Evolutionary conservation across 2,888 invertebrate species (phyloP).

Genomic region (Caenorhabditis drosophilae): DNA sequence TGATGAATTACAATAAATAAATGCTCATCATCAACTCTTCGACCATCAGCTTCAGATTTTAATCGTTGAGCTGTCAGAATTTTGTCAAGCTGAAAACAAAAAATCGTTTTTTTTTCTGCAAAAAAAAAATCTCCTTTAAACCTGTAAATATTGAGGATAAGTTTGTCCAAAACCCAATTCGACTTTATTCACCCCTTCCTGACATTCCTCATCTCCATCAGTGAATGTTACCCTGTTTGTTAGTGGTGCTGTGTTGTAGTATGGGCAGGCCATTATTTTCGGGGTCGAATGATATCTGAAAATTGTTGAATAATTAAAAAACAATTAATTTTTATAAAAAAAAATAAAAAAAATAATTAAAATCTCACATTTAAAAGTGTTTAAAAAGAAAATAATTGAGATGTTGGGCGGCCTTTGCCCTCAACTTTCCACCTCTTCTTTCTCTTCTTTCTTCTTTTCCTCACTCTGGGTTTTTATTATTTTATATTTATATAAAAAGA

Average conservation of each 20-base stretch:
- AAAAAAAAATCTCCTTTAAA: too few relatives aligned
- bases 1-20: conserved; percentile 54
- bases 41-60: conserved; percentile 76
- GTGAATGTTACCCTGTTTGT: conserved; percentile 29
- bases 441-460: too few relatives aligned
- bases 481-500: too few relatives aligned
- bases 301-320: background rate
- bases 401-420: too few relatives aligned
- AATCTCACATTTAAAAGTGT: too few relatives aligned
- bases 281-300: background rate
- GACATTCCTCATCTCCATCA: conserved; percentile 42
- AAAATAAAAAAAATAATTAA: background rate
- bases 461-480: too few relatives aligned
- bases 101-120: too few relatives aligned
- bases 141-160: conserved; percentile 86
- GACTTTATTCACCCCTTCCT: conserved; percentile 63
- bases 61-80: conserved; percentile 82
- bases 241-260: conserved; percentile 16
- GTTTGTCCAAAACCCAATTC: conserved; percentile 77
- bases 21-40: conserved; percentile 52
- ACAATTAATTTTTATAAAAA: background rate
- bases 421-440: too few relatives aligned
- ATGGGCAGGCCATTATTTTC: conserved; percentile 43
- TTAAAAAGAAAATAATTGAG: too few relatives aligned
- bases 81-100: conserved; percentile 80